phyloP scores from a whole-genome alignment of 2,113 vertebrate species.

The Nycticorax nycticorax region DNA sequence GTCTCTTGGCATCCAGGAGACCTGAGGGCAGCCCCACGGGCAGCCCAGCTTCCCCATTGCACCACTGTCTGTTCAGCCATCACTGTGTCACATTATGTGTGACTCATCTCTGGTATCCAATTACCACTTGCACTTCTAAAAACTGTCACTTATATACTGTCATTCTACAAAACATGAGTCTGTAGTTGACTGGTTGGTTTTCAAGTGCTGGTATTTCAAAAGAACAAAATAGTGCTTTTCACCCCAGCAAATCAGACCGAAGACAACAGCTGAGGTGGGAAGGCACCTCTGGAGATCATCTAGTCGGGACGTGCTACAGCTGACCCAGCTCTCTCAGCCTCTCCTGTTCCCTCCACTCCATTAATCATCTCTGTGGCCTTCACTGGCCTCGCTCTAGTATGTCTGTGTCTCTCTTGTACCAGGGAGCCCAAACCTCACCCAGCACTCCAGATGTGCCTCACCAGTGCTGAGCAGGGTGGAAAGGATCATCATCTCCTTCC shows the following conservation, averaged over 20 bases:
- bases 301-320: too few species aligned
- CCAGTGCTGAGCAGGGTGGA: neutral
- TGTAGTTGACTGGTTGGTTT: neutral
- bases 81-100: accelerated
- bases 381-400: neutral
- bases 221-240: neutral
- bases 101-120: neutral
- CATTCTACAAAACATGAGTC: accelerated
- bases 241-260: neutral
- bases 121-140: neutral
- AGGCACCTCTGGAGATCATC: neutral
- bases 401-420: accelerated
- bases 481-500: neutral
- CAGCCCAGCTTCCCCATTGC: neutral
- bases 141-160: neutral
- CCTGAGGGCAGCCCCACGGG: neutral
- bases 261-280: neutral
- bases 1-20: neutral
- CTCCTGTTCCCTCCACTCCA: neutral
- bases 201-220: neutral
- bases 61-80: neutral
- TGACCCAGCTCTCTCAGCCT: neutral
- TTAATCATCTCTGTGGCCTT: neutral
- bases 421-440: neutral
- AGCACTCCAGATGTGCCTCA: neutral